Evolutionary conservation across 2,797 vertebrate genomes (phyloP).

Genomic region (Arremon aurantiirostris): DNA sequence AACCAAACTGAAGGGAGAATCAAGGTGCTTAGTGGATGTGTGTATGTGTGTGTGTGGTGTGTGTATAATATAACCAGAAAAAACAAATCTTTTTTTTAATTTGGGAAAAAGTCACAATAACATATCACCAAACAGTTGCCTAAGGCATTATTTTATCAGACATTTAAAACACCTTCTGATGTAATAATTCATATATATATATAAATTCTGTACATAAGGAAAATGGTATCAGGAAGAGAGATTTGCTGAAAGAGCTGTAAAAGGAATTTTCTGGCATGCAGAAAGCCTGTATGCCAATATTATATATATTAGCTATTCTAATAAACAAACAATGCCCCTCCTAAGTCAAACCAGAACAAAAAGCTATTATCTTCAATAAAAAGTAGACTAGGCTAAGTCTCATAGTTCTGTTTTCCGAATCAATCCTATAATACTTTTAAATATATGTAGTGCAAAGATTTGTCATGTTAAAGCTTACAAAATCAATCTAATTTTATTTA

Average conservation of each 20-base stretch:
- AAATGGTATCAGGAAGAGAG: not conserved
- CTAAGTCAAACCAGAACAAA: not conserved
- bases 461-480: not conserved
- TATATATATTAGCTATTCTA: not conserved
- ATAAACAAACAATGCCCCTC: fast-evolving
- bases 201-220: not conserved
- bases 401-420: not conserved
- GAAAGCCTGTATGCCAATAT: not conserved
- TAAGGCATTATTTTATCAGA: not conserved
- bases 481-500: not conserved
- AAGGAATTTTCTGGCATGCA: not conserved
- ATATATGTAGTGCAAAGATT: not conserved
- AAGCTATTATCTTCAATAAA: not conserved
- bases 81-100: not conserved
- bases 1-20: not conserved
- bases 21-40: not conserved
- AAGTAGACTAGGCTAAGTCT: not conserved
- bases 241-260: not conserved
- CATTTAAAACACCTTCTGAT: not conserved
- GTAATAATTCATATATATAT: not conserved
- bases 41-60: fast-evolving
- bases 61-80: not conserved
- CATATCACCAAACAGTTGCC: not conserved
- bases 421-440: not conserved
- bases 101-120: not conserved